phyloP scores from a whole-genome alignment of 2,797 vertebrate species.

The Sebastes minor region DNA sequence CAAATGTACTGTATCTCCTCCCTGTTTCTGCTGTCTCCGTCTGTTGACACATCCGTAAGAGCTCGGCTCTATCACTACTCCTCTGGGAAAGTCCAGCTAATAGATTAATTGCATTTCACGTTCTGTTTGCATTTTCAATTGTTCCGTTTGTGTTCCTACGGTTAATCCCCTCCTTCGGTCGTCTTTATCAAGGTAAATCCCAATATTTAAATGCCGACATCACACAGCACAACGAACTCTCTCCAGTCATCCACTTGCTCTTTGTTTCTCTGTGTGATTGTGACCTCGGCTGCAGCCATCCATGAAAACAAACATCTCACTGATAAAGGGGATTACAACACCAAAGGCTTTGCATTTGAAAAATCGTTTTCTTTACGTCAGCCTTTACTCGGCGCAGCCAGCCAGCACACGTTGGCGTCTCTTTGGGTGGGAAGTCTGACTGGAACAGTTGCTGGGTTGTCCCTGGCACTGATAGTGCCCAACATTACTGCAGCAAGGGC shows the following conservation, averaged over 20 bases:
- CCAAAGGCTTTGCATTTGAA: constrained; percentile 36
- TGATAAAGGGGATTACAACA: constrained; percentile 53
- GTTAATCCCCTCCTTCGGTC: constrained; percentile 49
- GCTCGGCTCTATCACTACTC: constrained; percentile 66
- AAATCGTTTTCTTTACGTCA: constrained; percentile 36
- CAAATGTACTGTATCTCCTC: constrained; percentile 27
- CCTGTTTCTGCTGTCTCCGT: constrained; percentile 54
- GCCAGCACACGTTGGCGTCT: constrained; percentile 7
- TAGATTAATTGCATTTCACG: constrained; percentile 66
- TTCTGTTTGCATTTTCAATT: constrained; percentile 69
- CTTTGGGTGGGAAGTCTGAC: constrained; percentile 30
- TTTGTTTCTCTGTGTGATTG: constrained; percentile 38
- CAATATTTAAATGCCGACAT: constrained; percentile 43
- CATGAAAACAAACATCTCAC: constrained; percentile 43
- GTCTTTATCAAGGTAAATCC: constrained; percentile 61
- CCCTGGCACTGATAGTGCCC: constrained; percentile 31
- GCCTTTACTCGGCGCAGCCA: constrained; percentile 14
- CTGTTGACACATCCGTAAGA: constrained; percentile 62
- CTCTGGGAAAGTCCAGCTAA: constrained; percentile 67
- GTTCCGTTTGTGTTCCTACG: constrained; percentile 46
- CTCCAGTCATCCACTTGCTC: constrained; percentile 28
- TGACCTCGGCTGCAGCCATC: constrained; percentile 53
- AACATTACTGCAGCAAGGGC: constrained; percentile 48
- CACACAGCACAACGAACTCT: constrained; percentile 19
- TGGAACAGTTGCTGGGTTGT: constrained; percentile 39